Base-by-base conservation (phyloP, 2,888 invertebrate species). In the Andrena minutula region DNA sequence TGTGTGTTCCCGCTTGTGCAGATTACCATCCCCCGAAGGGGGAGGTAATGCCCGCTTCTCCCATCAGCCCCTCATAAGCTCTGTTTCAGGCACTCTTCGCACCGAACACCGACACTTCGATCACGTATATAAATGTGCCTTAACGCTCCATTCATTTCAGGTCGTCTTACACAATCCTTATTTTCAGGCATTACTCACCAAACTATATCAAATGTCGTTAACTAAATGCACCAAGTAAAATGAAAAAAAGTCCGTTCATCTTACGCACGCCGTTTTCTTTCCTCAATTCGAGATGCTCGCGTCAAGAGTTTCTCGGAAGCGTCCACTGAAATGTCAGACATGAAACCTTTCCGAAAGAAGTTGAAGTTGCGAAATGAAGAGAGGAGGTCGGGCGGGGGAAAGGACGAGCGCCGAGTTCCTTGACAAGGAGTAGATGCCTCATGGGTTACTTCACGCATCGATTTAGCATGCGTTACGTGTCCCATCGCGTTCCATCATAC, bases 1-100 rank as follows among this genome's bases (percentile, higher is more conserved):
- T 91, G 91, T 68, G 82, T 88, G 83, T 87, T 79, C 56, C 56
- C 51, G 88, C 89, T 89, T 88, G 41, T 68, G 89, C 90, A 89
- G 82, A 73, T 82, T 79, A 66, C 77, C 71, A 51, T 69, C 70
- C 83, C 64, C 35, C n/a, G n/a, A 26, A 66, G 5, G 49, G 65
- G 23, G 23, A 23, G 68, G 71, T 60, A 53, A 78, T 63, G 28
- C 63, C 32, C 20, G 77, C 77, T 77, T 65, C 4, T 47, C 58
- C 61, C 69, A 10, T 63, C 63, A 58, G 28, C 72, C 70, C 51
- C 32, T 69, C 65, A 28, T n/a, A 32, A 53, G 20, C 79, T 86
- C 32, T 75, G 70, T 89, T 88, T 82, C 83, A 89, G 87, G 64
- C 30, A 26, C 53, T 70, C 69, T 56, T 71, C 63, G 56, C 74